Conservation (phyloP, 1,140 invertebrate species). For the Trichogramma pretiosum region DNA sequence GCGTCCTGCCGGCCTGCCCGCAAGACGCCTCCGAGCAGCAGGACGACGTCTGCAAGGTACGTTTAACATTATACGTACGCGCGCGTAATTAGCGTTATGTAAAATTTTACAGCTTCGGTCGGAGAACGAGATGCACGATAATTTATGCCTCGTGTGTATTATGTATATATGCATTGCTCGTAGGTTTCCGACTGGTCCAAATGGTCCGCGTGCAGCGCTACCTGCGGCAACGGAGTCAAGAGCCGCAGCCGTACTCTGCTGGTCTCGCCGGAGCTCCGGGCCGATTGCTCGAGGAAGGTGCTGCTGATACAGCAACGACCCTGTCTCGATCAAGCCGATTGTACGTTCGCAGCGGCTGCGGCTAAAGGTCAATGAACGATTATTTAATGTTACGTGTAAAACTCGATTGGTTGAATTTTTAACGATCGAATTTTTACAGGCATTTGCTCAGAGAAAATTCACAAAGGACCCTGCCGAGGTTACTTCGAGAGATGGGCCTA, state of each 20-base stretch:
- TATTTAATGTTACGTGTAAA: not conserved
- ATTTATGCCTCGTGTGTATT: slow-evolving; percentile 1
- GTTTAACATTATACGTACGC: slow-evolving; percentile 5
- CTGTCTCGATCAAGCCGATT: slow-evolving; percentile 57
- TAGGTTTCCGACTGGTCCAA: slow-evolving; percentile 61
- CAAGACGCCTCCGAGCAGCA: slow-evolving; percentile 45
- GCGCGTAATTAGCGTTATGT: too few species aligned
- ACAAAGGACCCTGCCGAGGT: slow-evolving; percentile 74
- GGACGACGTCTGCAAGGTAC: slow-evolving; percentile 50
- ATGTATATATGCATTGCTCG: too few species aligned
- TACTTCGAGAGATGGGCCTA: slow-evolving; percentile 77
- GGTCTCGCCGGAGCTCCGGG: slow-evolving; percentile 50
- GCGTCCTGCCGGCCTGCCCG: slow-evolving; percentile 57
- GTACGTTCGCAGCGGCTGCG: slow-evolving; percentile 60
- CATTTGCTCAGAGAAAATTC: slow-evolving; percentile 64
- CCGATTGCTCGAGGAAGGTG: slow-evolving; percentile 51
- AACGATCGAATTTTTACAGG: slow-evolving; percentile 41
- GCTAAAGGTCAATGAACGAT: slow-evolving; percentile 62
- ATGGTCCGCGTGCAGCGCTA: slow-evolving; percentile 65
- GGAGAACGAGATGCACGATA: not conserved
- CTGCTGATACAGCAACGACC: slow-evolving; percentile 57
- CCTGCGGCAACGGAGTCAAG: slow-evolving; percentile 61
- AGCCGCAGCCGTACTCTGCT: slow-evolving; percentile 62
- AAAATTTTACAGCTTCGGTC: slow-evolving; percentile 1
- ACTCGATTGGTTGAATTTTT: too few species aligned